phyloP scores from a whole-genome alignment of 2,888 invertebrate genomes.

The Drosophila borborema region DNA sequence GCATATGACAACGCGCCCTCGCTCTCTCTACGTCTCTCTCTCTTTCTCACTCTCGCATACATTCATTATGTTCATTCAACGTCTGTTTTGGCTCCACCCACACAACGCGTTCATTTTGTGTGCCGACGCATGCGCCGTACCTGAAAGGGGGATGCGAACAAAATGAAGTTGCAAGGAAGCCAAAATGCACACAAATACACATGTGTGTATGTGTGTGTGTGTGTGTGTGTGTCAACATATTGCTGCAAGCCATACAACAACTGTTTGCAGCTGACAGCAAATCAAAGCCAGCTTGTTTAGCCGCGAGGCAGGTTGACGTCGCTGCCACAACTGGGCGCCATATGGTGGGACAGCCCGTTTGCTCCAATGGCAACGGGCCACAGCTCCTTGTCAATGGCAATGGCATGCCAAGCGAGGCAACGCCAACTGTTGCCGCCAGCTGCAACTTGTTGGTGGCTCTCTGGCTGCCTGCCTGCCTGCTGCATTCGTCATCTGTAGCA shows the following conservation, averaged over 20 bases:
- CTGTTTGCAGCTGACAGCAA: constrained; percentile 60
- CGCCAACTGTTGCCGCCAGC: constrained; percentile 70
- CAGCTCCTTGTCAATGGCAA: constrained; percentile 47
- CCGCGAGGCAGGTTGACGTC: constrained; percentile 39
- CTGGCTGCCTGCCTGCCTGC: constrained; percentile 12
- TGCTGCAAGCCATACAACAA: constrained; percentile 19
- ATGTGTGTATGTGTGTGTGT: not conserved
- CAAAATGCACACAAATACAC: constrained; percentile 21
- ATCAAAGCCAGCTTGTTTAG: constrained; percentile 54
- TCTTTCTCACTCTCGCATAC: constrained; percentile 2
- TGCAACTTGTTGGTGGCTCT: constrained; percentile 73
- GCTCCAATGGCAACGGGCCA: constrained; percentile 71
- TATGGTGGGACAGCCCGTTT: constrained; percentile 43
- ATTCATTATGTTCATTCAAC: constrained; percentile 55
- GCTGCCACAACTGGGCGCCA: constrained; percentile 41
- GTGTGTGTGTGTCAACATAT: constrained; percentile 18
- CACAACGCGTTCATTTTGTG: constrained; percentile 72
- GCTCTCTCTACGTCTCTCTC: constrained; percentile 2
- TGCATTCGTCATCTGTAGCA: constrained; percentile 58
- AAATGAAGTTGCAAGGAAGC: constrained; percentile 74
- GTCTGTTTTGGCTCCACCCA: constrained; percentile 71
- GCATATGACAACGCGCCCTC: constrained; percentile 3
- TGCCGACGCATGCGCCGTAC: constrained; percentile 61
- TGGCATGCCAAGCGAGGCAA: constrained; percentile 38
- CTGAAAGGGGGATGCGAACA: constrained; percentile 68